Evolutionary conservation across 2,888 invertebrate species (phyloP).

Genomic region (Synanthedon tipuliformis): DNA sequence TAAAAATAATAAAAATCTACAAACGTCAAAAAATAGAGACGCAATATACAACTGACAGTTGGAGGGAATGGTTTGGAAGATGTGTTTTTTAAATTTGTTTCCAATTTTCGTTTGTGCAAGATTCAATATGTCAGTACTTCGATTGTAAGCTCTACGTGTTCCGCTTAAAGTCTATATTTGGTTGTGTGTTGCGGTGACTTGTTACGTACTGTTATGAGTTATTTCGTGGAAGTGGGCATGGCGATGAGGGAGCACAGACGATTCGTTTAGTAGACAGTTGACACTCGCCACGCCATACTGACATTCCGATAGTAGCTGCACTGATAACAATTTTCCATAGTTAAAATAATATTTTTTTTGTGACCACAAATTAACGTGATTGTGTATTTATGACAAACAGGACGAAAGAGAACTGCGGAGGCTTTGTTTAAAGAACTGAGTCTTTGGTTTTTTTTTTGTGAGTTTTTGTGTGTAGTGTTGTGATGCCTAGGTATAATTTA

Average conservation of each 20-base stretch:
- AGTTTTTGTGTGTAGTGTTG: slow-evolving; percentile 31
- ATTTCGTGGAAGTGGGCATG: slow-evolving; percentile 59
- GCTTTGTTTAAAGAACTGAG: slow-evolving; percentile 1
- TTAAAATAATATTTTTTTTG: slow-evolving; percentile 40
- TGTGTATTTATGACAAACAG: slow-evolving; percentile 25
- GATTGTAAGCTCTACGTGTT: neutral
- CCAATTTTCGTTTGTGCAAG: slow-evolving; percentile 16
- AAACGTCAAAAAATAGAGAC: slow-evolving; percentile 34
- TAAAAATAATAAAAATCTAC: slow-evolving; percentile 15
- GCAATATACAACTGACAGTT: slow-evolving; percentile 17
- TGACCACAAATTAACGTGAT: slow-evolving; percentile 34
- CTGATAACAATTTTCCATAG: slow-evolving; percentile 63
- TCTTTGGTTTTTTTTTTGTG: slow-evolving; percentile 8
- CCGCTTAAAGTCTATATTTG: slow-evolving; percentile 5
- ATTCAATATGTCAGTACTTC: slow-evolving; percentile 1
- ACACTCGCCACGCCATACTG: slow-evolving; percentile 70
- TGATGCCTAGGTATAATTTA: slow-evolving; percentile 34
- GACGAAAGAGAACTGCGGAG: slow-evolving; percentile 13
- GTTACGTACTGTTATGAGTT: slow-evolving; percentile 12
- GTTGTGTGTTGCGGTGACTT: slow-evolving; percentile 12
- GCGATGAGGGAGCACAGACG: slow-evolving; percentile 63
- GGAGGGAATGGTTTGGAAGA: slow-evolving; percentile 36
- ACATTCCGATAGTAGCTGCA: slow-evolving; percentile 60
- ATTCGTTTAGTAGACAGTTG: slow-evolving; percentile 70
- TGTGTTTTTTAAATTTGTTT: slow-evolving; percentile 30